Evolutionary conservation across 2,888 invertebrate genomes (phyloP).

Genomic region (Scaptomyza flava): DNA sequence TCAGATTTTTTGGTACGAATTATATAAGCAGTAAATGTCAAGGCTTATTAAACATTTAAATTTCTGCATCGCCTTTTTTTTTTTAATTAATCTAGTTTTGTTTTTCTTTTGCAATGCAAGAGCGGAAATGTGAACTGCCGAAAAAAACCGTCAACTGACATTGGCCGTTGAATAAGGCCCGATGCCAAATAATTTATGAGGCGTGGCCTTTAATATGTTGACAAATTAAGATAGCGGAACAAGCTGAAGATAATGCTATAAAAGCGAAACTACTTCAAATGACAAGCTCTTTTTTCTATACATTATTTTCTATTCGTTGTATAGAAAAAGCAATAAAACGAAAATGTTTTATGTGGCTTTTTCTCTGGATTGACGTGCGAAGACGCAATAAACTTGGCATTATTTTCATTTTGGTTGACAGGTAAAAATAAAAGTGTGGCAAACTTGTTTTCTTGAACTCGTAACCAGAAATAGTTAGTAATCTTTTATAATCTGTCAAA

Average conservation of each 20-base stretch:
- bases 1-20: constrained; percentile 33
- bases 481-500: constrained; percentile 37
- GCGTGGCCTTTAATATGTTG: constrained; percentile 13
- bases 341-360: constrained; percentile 30
- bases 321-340: constrained; percentile 4
- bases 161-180: constrained; percentile 49
- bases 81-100: constrained; percentile 28
- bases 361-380: constrained; percentile 32
- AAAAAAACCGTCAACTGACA: constrained; percentile 27
- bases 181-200: constrained; percentile 32
- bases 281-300: constrained; percentile 9
- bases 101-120: constrained; percentile 36
- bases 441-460: constrained; percentile 34
- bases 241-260: constrained; percentile 18
- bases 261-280: constrained; percentile 34
- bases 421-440: constrained; percentile 9
- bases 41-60: constrained; percentile 42
- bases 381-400: not conserved
- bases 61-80: constrained; percentile 20
- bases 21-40: constrained; percentile 57
- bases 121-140: constrained; percentile 53
- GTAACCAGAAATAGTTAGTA: constrained; percentile 18
- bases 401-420: constrained; percentile 25
- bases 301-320: constrained; percentile 22
- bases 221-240: constrained; percentile 48